Percentiles rank a stretch among this genome's conserved stretches.
Conservation (phyloP, 1,140 invertebrate species). For the Drosophila burlai region DNA sequence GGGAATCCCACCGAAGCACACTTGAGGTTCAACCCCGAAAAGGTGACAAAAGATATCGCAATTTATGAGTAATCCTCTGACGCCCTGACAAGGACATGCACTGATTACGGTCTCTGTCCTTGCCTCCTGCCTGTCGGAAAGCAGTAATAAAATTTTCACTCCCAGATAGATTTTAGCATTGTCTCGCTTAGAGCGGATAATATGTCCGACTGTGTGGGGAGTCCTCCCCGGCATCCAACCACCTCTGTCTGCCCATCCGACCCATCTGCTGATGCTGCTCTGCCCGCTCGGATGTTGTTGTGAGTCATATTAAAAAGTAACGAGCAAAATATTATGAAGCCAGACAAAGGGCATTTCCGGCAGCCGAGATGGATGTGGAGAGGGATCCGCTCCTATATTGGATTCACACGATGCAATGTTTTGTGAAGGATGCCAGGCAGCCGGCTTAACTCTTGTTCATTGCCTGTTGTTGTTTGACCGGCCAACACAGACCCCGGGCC, state of each 20-base stretch:
- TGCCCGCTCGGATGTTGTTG: constrained; percentile 66
- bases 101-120: constrained; percentile 58
- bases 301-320: constrained; percentile 84
- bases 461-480: constrained; percentile 50
- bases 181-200: constrained; percentile 71
- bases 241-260: constrained; percentile 4
- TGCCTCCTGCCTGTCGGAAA: constrained; percentile 22
- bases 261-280: constrained; percentile 37
- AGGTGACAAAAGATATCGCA: constrained; percentile 84
- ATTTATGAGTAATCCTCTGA: constrained; percentile 82
- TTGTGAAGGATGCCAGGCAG: constrained; percentile 39
- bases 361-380: constrained; percentile 27
- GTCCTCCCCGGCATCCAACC: not conserved
- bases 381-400: constrained; percentile 58
- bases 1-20: constrained; percentile 11
- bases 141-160: constrained; percentile 80
- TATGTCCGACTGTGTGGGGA: constrained; percentile 33
- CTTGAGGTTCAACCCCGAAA: constrained; percentile 55
- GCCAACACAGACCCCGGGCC: constrained; percentile 9
- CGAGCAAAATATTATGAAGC: constrained; percentile 82
- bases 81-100: constrained; percentile 75
- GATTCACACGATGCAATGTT: constrained; percentile 75
- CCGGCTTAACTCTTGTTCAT: constrained; percentile 65
- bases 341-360: constrained; percentile 82
- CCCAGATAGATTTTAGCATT: constrained; percentile 79